Evolutionary conservation across 2,888 invertebrate genomes (phyloP).

Genomic region (Steinernema scapterisci): DNA sequence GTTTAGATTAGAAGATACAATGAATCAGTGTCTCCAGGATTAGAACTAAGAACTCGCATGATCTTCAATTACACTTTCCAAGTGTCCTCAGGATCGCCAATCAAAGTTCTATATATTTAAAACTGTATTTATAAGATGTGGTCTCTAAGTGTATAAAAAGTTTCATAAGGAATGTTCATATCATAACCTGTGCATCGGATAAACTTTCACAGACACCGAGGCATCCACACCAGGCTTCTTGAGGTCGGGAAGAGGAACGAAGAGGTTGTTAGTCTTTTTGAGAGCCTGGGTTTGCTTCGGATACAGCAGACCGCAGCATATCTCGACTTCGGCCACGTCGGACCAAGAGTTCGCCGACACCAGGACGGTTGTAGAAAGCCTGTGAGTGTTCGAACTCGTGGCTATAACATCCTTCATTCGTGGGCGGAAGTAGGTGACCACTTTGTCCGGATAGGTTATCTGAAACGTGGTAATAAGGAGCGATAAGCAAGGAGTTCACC

Average conservation of each 20-base stretch:
- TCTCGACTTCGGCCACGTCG: conserved; percentile 35
- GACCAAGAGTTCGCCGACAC: conserved; percentile 44
- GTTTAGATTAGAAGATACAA: not conserved
- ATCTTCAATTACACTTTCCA: not conserved
- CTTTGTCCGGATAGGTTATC: conserved; percentile 47
- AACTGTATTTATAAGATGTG: no score
- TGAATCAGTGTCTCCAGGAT: not conserved
- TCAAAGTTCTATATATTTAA: no score
- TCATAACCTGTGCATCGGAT: not conserved
- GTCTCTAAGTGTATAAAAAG: no score
- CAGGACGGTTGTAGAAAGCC: conserved; percentile 37
- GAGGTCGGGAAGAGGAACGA: conserved; percentile 1
- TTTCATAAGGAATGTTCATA: not conserved
- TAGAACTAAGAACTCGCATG: not conserved
- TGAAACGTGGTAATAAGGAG: conserved; percentile 32
- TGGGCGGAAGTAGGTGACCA: conserved; percentile 42
- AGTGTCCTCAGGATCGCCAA: no score
- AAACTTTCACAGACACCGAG: not conserved
- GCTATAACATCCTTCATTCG: conserved; percentile 38
- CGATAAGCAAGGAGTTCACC: not conserved
- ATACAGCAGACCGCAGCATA: conserved; percentile 40
- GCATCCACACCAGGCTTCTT: not conserved
- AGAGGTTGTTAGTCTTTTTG: conserved; percentile 9
- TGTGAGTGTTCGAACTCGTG: not conserved
- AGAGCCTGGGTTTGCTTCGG: not conserved